These are phyloP conservation scores for Leptopterna dolabrata DNA, from an alignment of 2,888 invertebrate species.

Conservation along the genomic window DNA sequence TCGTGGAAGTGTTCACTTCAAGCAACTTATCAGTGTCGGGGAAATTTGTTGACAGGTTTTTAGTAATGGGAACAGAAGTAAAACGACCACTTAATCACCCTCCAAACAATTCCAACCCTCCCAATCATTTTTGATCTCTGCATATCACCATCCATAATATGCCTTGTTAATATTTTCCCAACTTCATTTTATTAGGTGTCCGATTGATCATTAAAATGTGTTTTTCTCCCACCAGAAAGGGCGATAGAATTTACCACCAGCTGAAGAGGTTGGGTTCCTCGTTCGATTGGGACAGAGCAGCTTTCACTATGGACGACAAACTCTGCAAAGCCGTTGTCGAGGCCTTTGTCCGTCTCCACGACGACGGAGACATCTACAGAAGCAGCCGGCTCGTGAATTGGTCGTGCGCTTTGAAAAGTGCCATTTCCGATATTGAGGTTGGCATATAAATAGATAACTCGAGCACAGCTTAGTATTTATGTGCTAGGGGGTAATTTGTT, in stretches of 20 bases:
- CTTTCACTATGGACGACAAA: slow-evolving; percentile 96
- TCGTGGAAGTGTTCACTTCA: too few species aligned
- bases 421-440: slow-evolving; percentile 98
- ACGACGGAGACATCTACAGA: slow-evolving; percentile 89
- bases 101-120: too few species aligned
- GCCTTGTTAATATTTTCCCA: too few species aligned
- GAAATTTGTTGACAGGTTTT: too few species aligned
- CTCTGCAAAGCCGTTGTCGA: slow-evolving; percentile 90
- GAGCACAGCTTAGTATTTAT: too few species aligned
- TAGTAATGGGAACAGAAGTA: too few species aligned
- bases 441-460: background rate
- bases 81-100: too few species aligned
- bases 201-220: too few species aligned
- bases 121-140: too few species aligned
- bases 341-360: slow-evolving; percentile 92
- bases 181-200: background rate
- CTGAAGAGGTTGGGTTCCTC: slow-evolving; percentile 89
- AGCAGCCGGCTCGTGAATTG: slow-evolving; percentile 97
- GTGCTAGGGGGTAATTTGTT: too few species aligned
- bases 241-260: slow-evolving; percentile 82
- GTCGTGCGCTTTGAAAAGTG: slow-evolving; percentile 96
- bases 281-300: slow-evolving; percentile 92
- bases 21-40: too few species aligned
- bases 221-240: slow-evolving; percentile 71
- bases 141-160: too few species aligned